A percentile compares a stretch with the other conserved stretches of the same genome.
Conservation (phyloP, 2,888 invertebrate species). For the Cryptocephalus primarius region DNA sequence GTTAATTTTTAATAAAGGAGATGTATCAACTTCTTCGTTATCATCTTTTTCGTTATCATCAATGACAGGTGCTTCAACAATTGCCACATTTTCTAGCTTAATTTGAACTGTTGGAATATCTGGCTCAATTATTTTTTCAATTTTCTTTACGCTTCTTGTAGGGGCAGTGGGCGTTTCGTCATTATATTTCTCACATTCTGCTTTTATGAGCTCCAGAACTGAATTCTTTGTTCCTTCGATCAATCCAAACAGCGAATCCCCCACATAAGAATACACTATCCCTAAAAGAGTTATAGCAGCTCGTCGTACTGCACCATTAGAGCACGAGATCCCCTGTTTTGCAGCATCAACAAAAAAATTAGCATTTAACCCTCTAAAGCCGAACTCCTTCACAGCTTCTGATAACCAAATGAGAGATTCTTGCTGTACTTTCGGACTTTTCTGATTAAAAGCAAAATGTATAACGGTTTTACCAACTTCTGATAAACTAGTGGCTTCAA, state of each 20-base stretch:
- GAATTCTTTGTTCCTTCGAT: constrained; percentile 83
- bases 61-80: constrained; percentile 24
- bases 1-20: constrained; percentile 69
- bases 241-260: constrained; percentile 60
- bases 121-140: constrained; percentile 43
- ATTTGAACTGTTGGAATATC: constrained; percentile 35
- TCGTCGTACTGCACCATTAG: constrained; percentile 74
- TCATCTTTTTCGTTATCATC: constrained; percentile 51
- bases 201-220: constrained; percentile 70
- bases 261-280: constrained; percentile 71
- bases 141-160: constrained; percentile 53
- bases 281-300: constrained; percentile 66
- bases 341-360: constrained; percentile 64
- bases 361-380: no score
- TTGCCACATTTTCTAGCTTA: constrained; percentile 47
- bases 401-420: no score
- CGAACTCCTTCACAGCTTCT: no score
- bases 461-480: no score
- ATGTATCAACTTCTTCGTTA: constrained; percentile 73
- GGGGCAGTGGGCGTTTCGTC: constrained; percentile 68
- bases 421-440: no score
- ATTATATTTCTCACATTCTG: constrained; percentile 73
- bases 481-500: constrained; percentile 69
- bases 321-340: constrained; percentile 74
- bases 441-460: no score